Percentiles rank a stretch among this genome's conserved stretches.
Evolutionary conservation across 2,888 invertebrate genomes (phyloP).

Genomic region (Unio pictorum): DNA sequence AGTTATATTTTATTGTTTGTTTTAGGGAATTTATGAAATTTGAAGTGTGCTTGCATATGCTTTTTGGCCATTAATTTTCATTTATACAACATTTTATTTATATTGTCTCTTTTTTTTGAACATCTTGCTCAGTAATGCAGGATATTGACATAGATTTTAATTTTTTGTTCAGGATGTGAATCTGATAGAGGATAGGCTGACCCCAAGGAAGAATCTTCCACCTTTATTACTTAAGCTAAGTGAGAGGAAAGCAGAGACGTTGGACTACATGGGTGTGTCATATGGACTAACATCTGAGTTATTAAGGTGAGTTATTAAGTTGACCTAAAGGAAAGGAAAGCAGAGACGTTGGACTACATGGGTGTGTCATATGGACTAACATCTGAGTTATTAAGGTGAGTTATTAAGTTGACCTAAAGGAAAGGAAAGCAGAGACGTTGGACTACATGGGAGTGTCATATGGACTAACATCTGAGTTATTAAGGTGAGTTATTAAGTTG

Average conservation of each 20-base stretch:
- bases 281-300: conserved; percentile 90
- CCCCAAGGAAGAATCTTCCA: conserved; percentile 85
- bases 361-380: conserved; percentile 73
- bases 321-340: conserved; percentile 84
- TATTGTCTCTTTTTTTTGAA: no score
- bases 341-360: conserved; percentile 86
- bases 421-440: no score
- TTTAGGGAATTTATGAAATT: no score
- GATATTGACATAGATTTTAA: no score
- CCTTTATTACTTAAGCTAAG: conserved; percentile 88
- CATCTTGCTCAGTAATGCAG: no score
- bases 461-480: conserved; percentile 23
- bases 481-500: conserved; percentile 77
- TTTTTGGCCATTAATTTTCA: no score
- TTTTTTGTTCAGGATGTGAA: conserved; percentile 71
- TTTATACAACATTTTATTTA: no score
- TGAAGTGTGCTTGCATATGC: no score
- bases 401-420: conserved; percentile 37
- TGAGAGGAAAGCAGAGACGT: conserved; percentile 80
- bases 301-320: conserved; percentile 78
- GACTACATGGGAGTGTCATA: no score
- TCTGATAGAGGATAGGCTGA: conserved; percentile 81
- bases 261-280: conserved; percentile 96
- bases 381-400: conserved; percentile 77
- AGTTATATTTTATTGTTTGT: no score